phyloP scores from a whole-genome alignment of 2,113 vertebrate genomes.

The Catharus fuscescens region DNA sequence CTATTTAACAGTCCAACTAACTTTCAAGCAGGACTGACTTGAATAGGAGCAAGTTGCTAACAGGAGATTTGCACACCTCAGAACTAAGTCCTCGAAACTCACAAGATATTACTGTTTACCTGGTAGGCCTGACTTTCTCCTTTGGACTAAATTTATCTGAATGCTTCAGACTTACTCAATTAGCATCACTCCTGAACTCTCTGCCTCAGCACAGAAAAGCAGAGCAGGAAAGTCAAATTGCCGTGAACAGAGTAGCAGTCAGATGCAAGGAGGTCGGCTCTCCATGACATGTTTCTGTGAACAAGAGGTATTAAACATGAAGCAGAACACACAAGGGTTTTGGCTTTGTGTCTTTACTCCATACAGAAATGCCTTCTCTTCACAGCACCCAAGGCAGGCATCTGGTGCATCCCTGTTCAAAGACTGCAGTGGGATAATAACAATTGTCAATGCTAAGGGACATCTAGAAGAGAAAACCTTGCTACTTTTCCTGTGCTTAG shows the following conservation, averaged over 20 bases:
- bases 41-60: conserved; percentile 18
- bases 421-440: background rate
- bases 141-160: conserved; percentile 39
- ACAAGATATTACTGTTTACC: conserved; percentile 50
- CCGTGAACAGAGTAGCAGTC: background rate
- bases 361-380: background rate
- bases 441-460: background rate
- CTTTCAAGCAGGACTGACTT: background rate
- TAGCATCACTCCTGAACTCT: conserved; percentile 45
- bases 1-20: conserved; percentile 19
- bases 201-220: background rate
- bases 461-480: background rate
- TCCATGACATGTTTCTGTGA: conserved; percentile 12
- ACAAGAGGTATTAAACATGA: conserved; percentile 12
- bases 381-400: background rate
- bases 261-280: background rate
- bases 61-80: background rate
- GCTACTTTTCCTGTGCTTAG: background rate
- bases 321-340: conserved; percentile 2
- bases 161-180: conserved; percentile 55
- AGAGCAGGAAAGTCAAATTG: conserved; percentile 45
- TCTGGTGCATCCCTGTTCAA: background rate
- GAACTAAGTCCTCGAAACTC: background rate
- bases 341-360: background rate
- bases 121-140: background rate